phyloP scores from a whole-genome alignment of 2,797 vertebrate species.

The Holocentrus rufus region DNA sequence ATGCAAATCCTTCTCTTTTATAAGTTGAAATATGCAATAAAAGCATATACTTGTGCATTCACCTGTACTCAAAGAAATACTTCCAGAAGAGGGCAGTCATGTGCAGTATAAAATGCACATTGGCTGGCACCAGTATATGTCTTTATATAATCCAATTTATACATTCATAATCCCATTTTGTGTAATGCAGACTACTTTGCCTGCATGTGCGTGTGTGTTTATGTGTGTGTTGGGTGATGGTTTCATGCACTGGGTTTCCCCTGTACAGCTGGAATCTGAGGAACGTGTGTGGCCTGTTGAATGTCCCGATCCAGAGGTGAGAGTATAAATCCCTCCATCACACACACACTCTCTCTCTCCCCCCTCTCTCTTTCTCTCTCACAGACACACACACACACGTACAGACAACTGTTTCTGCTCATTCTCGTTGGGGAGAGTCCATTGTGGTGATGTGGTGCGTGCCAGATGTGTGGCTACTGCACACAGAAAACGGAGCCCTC shows the following conservation, averaged over 20 bases:
- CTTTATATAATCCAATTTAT: conserved; percentile 12
- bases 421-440: conserved; percentile 11
- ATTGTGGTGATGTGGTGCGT: background rate
- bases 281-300: conserved; percentile 48
- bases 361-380: background rate
- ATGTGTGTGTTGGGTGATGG: background rate
- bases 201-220: background rate
- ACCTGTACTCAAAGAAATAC: background rate
- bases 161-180: conserved; percentile 9
- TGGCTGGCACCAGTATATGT: conserved; percentile 9
- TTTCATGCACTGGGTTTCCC: conserved; percentile 15
- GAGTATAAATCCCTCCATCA: conserved; percentile 58
- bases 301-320: conserved; percentile 58
- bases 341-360: conserved; percentile 20
- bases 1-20: background rate
- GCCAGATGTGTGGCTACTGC: conserved; percentile 35
- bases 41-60: background rate
- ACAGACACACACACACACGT: conserved; percentile 13
- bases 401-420: conserved; percentile 37
- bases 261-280: conserved; percentile 46
- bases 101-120: conserved; percentile 50
- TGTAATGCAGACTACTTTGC: background rate
- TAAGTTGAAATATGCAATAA: background rate
- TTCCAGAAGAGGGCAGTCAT: conserved; percentile 75
- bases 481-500: conserved; percentile 16